phyloP scores from a whole-genome alignment of 92 coral and sea anemone genomes.

The Blastomussa wellsi region DNA sequence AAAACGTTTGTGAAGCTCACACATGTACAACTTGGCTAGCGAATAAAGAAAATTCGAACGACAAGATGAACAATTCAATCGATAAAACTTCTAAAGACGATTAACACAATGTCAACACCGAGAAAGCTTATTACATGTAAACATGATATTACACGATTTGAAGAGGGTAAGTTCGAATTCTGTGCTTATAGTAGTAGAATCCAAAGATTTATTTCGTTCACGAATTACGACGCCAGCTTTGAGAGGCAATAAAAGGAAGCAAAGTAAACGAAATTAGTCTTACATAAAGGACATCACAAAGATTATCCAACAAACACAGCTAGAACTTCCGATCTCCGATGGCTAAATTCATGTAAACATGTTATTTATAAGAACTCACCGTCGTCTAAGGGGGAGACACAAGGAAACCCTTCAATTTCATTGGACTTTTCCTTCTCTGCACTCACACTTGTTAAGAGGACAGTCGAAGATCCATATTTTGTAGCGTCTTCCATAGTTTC shows the following conservation, averaged over 20 bases:
- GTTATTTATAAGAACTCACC: conserved; percentile 32
- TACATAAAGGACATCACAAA: background rate
- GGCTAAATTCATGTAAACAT: background rate
- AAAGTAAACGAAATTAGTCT: background rate
- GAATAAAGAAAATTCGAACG: background rate
- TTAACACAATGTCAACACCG: background rate
- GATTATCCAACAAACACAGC: background rate
- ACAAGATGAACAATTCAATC: background rate
- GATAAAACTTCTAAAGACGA: background rate
- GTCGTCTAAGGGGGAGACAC: conserved; percentile 78
- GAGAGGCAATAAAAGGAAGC: background rate
- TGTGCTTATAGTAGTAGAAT: background rate
- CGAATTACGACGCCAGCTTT: background rate
- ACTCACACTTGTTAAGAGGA: conserved; percentile 24
- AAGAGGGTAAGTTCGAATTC: background rate
- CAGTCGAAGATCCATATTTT: conserved; percentile 33
- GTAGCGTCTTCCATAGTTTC: conserved; percentile 32
- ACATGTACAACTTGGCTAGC: background rate
- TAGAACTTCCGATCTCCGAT: conserved; percentile 6
- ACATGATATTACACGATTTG: background rate
- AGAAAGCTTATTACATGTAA: background rate
- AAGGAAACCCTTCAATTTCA: conserved; percentile 56
- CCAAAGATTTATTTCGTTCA: background rate
- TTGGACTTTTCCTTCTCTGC: conserved; percentile 5
- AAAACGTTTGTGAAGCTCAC: background rate